Percentiles rank a stretch among this genome's conserved stretches.
Conservation (phyloP, 92 coral and sea anemone genomes). For the Epizoanthus scotinus region DNA sequence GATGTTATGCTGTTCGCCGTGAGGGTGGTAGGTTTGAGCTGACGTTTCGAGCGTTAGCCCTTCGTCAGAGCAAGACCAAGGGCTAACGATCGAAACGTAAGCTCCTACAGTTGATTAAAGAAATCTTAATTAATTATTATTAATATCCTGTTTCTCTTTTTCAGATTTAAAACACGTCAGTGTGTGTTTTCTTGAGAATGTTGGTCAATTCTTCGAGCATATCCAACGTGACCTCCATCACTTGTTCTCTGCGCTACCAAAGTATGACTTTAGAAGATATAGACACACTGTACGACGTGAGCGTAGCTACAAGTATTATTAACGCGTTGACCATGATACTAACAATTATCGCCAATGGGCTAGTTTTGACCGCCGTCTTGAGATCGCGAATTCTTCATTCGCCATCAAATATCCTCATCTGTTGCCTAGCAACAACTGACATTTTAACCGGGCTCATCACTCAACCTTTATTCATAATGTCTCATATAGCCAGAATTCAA, state of each 20-base stretch:
- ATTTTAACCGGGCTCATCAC: constrained; percentile 22
- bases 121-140: no score
- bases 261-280: constrained; percentile 25
- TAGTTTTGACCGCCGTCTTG: constrained; percentile 30
- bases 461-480: constrained; percentile 29
- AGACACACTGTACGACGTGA: constrained; percentile 23
- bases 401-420: constrained; percentile 22
- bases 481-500: constrained; percentile 24
- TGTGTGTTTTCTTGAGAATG: constrained; percentile 6
- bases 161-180: background rate
- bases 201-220: constrained; percentile 26
- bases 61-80: no score
- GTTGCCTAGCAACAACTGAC: constrained; percentile 33
- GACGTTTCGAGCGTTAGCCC: no score
- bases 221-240: background rate
- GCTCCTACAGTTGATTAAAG: no score
- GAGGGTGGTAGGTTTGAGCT: no score
- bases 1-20: no score
- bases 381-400: constrained; percentile 38
- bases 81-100: no score
- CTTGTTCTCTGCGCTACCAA: constrained; percentile 31
- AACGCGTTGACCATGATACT: constrained; percentile 28
- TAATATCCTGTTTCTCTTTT: background rate
- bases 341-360: constrained; percentile 25
- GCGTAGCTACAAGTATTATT: constrained; percentile 18